Conservation (phyloP, 2,113 vertebrate genomes). For the Paedocypris sp. region DNA sequence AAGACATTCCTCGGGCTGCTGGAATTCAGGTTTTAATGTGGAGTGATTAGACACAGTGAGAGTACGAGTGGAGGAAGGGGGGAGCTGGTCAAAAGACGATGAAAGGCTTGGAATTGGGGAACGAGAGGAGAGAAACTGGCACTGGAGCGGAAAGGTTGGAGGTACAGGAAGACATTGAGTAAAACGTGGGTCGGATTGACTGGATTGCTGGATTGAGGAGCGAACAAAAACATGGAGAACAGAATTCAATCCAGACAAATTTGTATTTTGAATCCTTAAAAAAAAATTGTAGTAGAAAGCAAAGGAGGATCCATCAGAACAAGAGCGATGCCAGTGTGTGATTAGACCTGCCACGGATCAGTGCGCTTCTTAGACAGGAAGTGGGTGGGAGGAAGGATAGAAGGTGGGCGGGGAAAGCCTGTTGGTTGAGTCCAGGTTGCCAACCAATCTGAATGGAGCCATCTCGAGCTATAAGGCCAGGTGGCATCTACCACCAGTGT, state of each 20-base stretch:
- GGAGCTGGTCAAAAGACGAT: neutral
- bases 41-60: slow-evolving; percentile 47
- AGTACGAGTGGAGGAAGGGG: neutral
- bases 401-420: neutral
- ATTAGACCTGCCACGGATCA: slow-evolving; percentile 30
- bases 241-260: slow-evolving; percentile 43
- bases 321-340: slow-evolving; percentile 45
- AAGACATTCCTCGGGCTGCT: slow-evolving; percentile 57
- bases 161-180: slow-evolving; percentile 23
- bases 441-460: slow-evolving; percentile 20
- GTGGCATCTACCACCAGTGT: slow-evolving; percentile 31
- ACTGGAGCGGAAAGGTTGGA: slow-evolving; percentile 6
- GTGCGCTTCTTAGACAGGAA: neutral
- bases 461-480: slow-evolving; percentile 24
- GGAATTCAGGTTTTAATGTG: slow-evolving; percentile 66
- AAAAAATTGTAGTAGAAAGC: slow-evolving; percentile 41
- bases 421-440: slow-evolving; percentile 9
- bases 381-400: neutral
- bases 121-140: slow-evolving; percentile 39
- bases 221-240: too few relatives aligned
- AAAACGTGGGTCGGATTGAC: neutral
- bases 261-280: slow-evolving; percentile 47
- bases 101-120: slow-evolving; percentile 12
- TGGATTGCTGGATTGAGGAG: too few relatives aligned
- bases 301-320: slow-evolving; percentile 27